Conservation (phyloP, 2,888 invertebrate genomes). For the Melangyna quadrimaculata region DNA sequence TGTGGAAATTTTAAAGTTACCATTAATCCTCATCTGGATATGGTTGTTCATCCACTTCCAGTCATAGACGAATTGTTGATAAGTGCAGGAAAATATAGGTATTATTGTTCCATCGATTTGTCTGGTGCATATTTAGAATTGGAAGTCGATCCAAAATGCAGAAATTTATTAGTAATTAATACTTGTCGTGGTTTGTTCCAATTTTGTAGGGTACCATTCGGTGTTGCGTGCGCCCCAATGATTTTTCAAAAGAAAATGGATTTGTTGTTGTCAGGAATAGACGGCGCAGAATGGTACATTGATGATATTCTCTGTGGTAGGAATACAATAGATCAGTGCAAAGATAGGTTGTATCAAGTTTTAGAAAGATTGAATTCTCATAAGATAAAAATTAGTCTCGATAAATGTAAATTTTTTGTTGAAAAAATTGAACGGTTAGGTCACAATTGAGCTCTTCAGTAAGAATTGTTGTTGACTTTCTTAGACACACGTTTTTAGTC, state of each 20-base stretch:
- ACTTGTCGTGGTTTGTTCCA: slow-evolving; percentile 33
- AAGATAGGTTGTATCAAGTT: not conserved
- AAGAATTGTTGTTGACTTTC: too few relatives aligned
- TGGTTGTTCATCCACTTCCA: slow-evolving; percentile 41
- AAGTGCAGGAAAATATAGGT: slow-evolving; percentile 18
- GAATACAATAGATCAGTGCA: not conserved
- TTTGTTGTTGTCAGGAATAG: slow-evolving; percentile 14
- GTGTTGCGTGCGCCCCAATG: slow-evolving; percentile 47
- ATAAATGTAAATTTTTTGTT: slow-evolving; percentile 18
- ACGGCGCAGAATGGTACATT: slow-evolving; percentile 40
- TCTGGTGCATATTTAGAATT: not conserved
- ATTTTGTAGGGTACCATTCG: slow-evolving; percentile 39
- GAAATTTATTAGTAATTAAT: slow-evolving; percentile 37
- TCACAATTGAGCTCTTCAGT: too few relatives aligned
- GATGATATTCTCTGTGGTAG: slow-evolving; percentile 51
- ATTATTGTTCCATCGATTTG: slow-evolving; percentile 37
- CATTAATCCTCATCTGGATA: slow-evolving; percentile 30
- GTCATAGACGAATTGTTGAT: slow-evolving; percentile 24
- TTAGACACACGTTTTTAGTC: too few relatives aligned
- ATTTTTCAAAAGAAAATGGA: slow-evolving; percentile 56
- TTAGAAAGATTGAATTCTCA: not conserved
- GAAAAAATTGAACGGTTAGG: too few relatives aligned
- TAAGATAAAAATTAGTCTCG: slow-evolving; percentile 27
- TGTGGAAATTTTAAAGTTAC: slow-evolving; percentile 54
- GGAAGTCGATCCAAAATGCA: not conserved